Base-by-base conservation (phyloP, 2,888 invertebrate species). In the Hirtodrosophila trivittata region DNA sequence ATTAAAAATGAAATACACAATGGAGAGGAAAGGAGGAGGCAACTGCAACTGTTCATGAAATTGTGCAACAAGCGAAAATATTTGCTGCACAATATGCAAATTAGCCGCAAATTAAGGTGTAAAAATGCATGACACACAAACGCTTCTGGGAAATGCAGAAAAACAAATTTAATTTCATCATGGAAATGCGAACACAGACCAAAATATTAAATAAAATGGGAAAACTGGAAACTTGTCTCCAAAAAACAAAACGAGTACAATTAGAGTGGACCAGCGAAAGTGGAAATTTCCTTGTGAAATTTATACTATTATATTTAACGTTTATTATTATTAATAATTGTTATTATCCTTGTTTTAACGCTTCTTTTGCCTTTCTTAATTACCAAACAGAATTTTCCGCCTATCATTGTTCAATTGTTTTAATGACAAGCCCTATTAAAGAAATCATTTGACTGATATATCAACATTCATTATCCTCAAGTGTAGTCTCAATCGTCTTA, bases 41-140 rank as follows among this genome's bases (percentile, higher is more conserved):
- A 26, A 28, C 26, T 35, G 43, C 14, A 51, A 54, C 58, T 68
- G 58, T 49, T 57, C 57, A 41, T 52, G 63, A 58, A 73, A 73
- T 51, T 65, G 69, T 52, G 56, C 77, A 75, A 58, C 65, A 66
- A 54, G 28, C 9, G 1, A 66, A 62, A 58, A 67, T 56, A 25
- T 37, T 37, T 57, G 63, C 46, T 47, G 77, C 67, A 69, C 72
- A 77, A 66, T 66, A 78, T 80, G 76, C 73, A 85, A 85, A 80
- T 80, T 82, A 78, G 76, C 86, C 60, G 56, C 82, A 80, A 75
- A 85, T 78, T 80, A 75, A 85, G 86, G 80, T 85, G 83, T 66
- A 80, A 85, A 75, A 78, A 80, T 80, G 73, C 78, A 85, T 73
- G 80, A 75, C 80, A 76, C 68, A 77, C 73, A 74, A 73, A 82